A percentile compares a stretch with the other conserved stretches of the same genome.
phyloP scores from a whole-genome alignment of 1,140 invertebrate genomes.

The Aradophagus sp. region DNA sequence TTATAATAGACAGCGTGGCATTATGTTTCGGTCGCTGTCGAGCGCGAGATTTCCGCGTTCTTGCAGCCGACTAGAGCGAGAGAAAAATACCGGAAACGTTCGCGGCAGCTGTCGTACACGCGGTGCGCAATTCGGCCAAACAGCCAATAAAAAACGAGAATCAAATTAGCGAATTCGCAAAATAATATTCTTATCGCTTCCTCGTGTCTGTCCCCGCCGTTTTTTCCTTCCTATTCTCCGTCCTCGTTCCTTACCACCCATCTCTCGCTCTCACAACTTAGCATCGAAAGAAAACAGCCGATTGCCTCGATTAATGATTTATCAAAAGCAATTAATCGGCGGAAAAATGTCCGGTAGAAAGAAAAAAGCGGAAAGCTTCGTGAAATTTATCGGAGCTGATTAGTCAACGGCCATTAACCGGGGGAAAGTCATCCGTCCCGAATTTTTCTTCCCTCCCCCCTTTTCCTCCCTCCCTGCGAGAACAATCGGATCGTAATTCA shows the following conservation, averaged over 20 bases:
- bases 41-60: constrained; percentile 58
- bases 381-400: too few species aligned
- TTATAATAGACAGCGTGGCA: constrained; percentile 27
- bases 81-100: constrained; percentile 48
- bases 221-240: not conserved
- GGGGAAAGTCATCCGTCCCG: constrained; percentile 3
- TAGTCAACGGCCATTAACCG: not conserved
- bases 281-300: too few species aligned
- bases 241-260: too few species aligned
- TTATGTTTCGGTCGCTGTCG: constrained; percentile 39
- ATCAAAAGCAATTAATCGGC: not conserved
- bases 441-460: too few species aligned
- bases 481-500: constrained; percentile 30
- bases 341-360: not conserved
- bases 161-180: constrained; percentile 14
- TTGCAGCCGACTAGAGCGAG: constrained; percentile 32
- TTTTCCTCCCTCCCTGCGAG: too few species aligned
- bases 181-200: too few species aligned
- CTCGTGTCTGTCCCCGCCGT: too few species aligned
- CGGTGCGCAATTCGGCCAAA: constrained; percentile 34
- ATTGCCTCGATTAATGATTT: too few species aligned
- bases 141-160: constrained; percentile 16
- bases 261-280: too few species aligned
- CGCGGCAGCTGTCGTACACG: constrained; percentile 21
- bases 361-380: too few species aligned